These are phyloP conservation scores for Podarcis siculus DNA, from an alignment of 2,797 vertebrate species.

Conservation along the genomic window DNA sequence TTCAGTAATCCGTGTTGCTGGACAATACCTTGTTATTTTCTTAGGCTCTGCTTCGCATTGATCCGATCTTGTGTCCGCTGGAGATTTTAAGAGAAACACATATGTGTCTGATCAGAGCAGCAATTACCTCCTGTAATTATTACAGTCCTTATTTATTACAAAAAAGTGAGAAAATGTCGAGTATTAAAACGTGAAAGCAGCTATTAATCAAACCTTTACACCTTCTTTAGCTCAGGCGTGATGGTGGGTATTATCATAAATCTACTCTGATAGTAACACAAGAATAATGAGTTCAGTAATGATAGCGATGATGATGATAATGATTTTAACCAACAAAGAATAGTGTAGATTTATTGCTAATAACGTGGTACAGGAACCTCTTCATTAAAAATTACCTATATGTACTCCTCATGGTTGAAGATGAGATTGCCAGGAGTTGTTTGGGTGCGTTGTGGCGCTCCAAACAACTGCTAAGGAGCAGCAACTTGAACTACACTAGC, in stretches of 20 bases:
- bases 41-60: conserved; percentile 33
- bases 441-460: conserved; percentile 40
- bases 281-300: conserved; percentile 92
- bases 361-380: conserved; percentile 86
- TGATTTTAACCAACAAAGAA: conserved; percentile 91
- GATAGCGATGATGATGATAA: conserved; percentile 89
- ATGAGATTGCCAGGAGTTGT: conserved; percentile 65
- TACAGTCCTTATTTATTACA: conserved; percentile 76
- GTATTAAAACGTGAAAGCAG: conserved; percentile 86
- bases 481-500: neutral
- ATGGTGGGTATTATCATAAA: conserved; percentile 87
- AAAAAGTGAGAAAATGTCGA: conserved; percentile 79
- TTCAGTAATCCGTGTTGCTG: conserved; percentile 36
- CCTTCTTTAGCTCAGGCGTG: conserved; percentile 86
- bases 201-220: conserved; percentile 89
- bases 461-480: conserved; percentile 30
- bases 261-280: conserved; percentile 86
- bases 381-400: conserved; percentile 85
- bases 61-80: conserved; percentile 32
- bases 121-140: conserved; percentile 80
- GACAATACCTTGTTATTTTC: conserved; percentile 56
- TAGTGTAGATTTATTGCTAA: conserved; percentile 90
- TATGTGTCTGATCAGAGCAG: conserved; percentile 72
- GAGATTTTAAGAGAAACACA: conserved; percentile 60
- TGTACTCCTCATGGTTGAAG: conserved; percentile 78